Base-by-base conservation (phyloP, 2,797 vertebrate species). In the Lepilemur ruficaudatus region DNA sequence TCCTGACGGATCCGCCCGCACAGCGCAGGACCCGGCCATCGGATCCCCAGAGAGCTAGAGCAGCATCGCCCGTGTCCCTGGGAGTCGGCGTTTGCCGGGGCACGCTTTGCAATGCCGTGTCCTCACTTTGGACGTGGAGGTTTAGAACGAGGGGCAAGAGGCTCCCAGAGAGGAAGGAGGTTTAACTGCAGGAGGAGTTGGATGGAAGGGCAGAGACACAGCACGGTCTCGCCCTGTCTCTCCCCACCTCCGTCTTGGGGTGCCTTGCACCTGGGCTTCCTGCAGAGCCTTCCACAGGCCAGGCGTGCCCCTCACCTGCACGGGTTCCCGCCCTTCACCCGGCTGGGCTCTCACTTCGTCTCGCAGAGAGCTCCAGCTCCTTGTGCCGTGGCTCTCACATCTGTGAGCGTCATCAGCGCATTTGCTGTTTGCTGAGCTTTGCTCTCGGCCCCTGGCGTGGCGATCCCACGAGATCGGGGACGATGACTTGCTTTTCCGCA, bases 21-120 rank as follows among this genome's bases (percentile, higher is more conserved):
- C 9, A 7, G 8, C 7, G 5, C 13, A 4, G 25, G n/a, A 1
- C 17, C 7, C 4, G 1, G 59, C 41, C 28, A 0, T 1, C 7
- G 28, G 30, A 0, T 23, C 4, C 38, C 28, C 48, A 0, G 30
- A 55, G 13, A 35, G 13, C 57, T 1, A 8, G 38, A 20, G 25
- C 15, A 1, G 0, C 18, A 0, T 2, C 12, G 9, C 22, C 28
- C 0, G 0, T 13, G 0, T 28, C 15, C 25, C 69, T 22, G 4
- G 4, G 69, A 22, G 15, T 2, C 57, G 23, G 59, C 0, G 11
- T 48, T 23, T 85, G 28, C 46, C 35, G 30, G n/a, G 0, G 4
- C 15, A 10, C 22, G 17, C 14, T 48, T 50, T 3, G 12, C 38
- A 46, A 65, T 52, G 12, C 35, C 13, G 17, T 3, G 3, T 20